phyloP scores from a whole-genome alignment of 2,797 vertebrate species.

The Ibycter americanus region DNA sequence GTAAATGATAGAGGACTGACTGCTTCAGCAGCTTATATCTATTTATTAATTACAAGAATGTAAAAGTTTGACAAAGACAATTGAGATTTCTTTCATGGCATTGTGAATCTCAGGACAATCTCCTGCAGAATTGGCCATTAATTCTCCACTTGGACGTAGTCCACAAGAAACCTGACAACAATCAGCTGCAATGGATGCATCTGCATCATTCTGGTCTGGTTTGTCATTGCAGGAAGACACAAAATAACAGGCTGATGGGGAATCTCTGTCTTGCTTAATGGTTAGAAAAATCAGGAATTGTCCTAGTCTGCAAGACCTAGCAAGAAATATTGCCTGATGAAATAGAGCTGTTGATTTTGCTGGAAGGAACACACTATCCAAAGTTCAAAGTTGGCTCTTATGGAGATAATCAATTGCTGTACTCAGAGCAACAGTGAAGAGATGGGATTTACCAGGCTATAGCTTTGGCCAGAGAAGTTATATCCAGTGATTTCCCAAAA shows the following conservation, averaged over 20 bases:
- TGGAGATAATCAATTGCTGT: not conserved
- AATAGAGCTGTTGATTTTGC: not conserved
- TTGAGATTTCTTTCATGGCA: not conserved
- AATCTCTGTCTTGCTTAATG: not conserved
- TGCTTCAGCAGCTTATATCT: slow-evolving; percentile 40
- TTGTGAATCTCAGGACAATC: slow-evolving; percentile 10
- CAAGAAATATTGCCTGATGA: not conserved
- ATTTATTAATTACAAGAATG: slow-evolving; percentile 31
- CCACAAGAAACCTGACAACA: not conserved
- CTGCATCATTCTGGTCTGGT: not conserved
- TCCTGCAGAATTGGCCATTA: not conserved
- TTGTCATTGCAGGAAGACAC: not conserved
- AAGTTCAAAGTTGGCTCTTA: not conserved
- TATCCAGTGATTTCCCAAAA: not conserved
- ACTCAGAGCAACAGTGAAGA: not conserved
- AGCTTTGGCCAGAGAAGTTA: not conserved
- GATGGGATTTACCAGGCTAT: not conserved
- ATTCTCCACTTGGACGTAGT: not conserved
- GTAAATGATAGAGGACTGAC: slow-evolving; percentile 59
- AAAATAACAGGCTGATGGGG: not conserved
- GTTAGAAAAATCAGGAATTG: not conserved
- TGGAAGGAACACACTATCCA: not conserved
- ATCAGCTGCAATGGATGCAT: not conserved
- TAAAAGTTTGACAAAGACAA: slow-evolving; percentile 35
- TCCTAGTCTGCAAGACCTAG: not conserved